Evolutionary conservation across 2,797 vertebrate genomes (phyloP).

Genomic region (Bufotes viridis): DNA sequence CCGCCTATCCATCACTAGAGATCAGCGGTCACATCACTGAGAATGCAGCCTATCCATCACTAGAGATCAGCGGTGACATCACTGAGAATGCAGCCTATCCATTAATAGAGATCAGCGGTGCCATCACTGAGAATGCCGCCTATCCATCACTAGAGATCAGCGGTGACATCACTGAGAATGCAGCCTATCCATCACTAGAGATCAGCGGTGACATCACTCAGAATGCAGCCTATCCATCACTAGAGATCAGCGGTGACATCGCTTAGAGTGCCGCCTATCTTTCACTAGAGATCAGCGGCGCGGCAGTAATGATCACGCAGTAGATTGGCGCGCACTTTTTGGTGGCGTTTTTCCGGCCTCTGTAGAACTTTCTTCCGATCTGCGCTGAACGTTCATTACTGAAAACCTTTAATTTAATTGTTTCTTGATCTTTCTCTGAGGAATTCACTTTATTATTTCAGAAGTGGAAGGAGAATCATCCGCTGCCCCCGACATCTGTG

Average conservation of each 20-base stretch:
- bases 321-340: neutral
- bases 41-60: neutral
- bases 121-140: neutral
- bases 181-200: neutral
- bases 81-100: neutral
- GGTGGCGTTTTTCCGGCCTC: neutral
- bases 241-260: neutral
- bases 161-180: neutral
- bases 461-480: neutral
- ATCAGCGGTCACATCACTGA: neutral
- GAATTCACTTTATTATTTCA: neutral
- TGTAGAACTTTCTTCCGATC: neutral
- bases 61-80: neutral
- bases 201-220: neutral
- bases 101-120: neutral
- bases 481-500: neutral
- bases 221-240: neutral
- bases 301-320: neutral
- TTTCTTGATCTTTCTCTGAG: neutral
- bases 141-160: neutral
- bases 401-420: slow-evolving; percentile 7
- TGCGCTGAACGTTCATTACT: neutral
- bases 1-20: neutral
- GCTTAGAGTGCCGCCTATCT: neutral
- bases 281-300: neutral